These are phyloP conservation scores for Kryphioiulus occultus DNA, from an alignment of 2,888 invertebrate species.

Conservation along the genomic window DNA sequence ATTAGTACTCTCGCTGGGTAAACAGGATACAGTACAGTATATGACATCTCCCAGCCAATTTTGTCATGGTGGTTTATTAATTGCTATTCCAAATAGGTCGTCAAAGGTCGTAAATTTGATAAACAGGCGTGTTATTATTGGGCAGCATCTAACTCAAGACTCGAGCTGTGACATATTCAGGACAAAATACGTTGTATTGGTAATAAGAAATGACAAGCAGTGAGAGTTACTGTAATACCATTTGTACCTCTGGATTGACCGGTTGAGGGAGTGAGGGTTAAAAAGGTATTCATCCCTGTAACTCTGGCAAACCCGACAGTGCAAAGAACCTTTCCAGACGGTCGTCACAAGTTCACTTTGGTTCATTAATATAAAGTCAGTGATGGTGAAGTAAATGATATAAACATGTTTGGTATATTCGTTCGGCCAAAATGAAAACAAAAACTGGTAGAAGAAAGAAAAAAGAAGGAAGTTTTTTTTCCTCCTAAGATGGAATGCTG, in stretches of 20 bases:
- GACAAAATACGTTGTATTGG: background rate
- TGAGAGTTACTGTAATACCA: background rate
- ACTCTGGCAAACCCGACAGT: slow-evolving; percentile 13
- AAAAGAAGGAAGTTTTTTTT: slow-evolving; percentile 21
- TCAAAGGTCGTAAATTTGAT: background rate
- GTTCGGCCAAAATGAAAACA: slow-evolving; percentile 21
- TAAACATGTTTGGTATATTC: slow-evolving; percentile 23
- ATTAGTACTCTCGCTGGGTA: background rate
- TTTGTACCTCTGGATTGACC: background rate
- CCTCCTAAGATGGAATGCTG: slow-evolving; percentile 24
- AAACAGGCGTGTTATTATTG: background rate
- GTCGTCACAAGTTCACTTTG: slow-evolving; percentile 31
- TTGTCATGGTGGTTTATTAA: background rate
- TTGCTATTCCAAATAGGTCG: background rate
- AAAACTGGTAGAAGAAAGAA: slow-evolving; percentile 16
- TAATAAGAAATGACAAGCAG: background rate
- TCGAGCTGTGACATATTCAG: background rate
- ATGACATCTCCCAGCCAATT: background rate
- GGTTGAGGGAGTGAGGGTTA: background rate
- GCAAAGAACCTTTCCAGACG: slow-evolving; percentile 43
- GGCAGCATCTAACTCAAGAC: background rate
- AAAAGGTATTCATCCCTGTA: slow-evolving; percentile 4
- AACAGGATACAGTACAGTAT: background rate
- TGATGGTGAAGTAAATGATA: slow-evolving; percentile 21
- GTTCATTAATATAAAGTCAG: slow-evolving; percentile 36